Base-by-base conservation (phyloP, 2,888 invertebrate species). In the Leptura quadrifasciata region DNA sequence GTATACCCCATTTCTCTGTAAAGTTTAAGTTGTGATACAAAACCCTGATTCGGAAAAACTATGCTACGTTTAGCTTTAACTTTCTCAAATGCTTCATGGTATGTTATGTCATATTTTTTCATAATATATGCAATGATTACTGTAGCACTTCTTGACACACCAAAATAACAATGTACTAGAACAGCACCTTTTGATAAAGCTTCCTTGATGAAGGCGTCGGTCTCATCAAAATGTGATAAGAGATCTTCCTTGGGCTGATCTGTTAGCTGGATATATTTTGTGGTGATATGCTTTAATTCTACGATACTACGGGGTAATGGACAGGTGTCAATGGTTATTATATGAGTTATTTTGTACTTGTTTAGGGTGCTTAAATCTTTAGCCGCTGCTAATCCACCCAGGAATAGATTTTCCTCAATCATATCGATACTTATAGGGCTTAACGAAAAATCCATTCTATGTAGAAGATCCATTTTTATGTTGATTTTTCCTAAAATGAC, bases 141-240 rank as follows among this genome's bases (percentile, higher is more conserved):
- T 0, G 97, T 94, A 0, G 97, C 95, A 87, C 97, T 97, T 71
- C 98, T 92, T 0, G 97, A 98, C 2, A 97, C 94, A 15, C 98
- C 98, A 84, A 94, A 97, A 87, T 96, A 96, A 89, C 98, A 98
- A 87, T 98, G 98, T 0, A 97, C 96, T 15, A 98, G 90, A 6
- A 97, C 93, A 74, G 91, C 93, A 57, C 95, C 94, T 47, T 91
- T 91, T 2, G 75, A 72, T 20, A 81, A 55, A 73, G 93, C 90
- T 1, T 95, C 95, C 79, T 92, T 91, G 76, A 98, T 96, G 85
- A 96, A 98, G 4, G 92, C 90, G 85, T 93, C 93, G 71, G 95
- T 94, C 63, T 94, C 93, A 79, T 95, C 94, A 61, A 84, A 80
- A 85, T 95, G 93, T 80, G 93, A 94, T 57, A 98, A 90, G 54